Evolutionary conservation across 2,888 invertebrate species (phyloP), one percentile per base, ranked within the genome.

Genomic region (Synanthedon tipuliformis): DNA sequence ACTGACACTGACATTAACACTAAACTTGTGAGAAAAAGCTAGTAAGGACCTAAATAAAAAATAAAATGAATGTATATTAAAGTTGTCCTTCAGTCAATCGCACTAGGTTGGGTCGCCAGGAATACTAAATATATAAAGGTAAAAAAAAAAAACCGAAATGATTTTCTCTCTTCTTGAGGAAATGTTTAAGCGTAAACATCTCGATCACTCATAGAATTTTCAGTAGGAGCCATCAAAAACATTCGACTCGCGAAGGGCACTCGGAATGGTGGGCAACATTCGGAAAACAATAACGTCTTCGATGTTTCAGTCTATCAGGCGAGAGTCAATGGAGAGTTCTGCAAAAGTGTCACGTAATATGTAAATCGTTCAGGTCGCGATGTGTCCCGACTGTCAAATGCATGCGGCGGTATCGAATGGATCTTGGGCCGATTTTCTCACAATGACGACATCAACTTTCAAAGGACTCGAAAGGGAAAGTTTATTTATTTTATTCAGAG

Each of bases 311-410:
- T 83, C 81, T 77, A 82, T 84, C 79, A 74, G 74, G 64, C 67
- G 61, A 65, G 69, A 83, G 82, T 85, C 85, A 83, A 87, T 84
- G 81, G 73, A 63, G 76, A 75, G 71, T 72, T 85, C 71, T 68
- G 78, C 70, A 86, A 87, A 82, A 84, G 71, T 80, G 78, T 85
- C 86, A 86, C 86, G 86, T 87, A 82, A 76, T 85, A 87, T 87
- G 85, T 86, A 87, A 86, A 87, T 81, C 81, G 84, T 80, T 78
- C 78, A 83, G 82, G 81, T 81, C 75, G 81, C 74, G 77, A 81
- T 85, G 86, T 79, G 85, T 77, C 73, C 73, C 75, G 83, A 84
- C 82, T 86, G 83, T 80, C 83, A 85, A 84, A 78, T 66, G 64
- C 83, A 83, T 69, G 75, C 72, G 75, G 67, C 61, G 70, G 65